Evolutionary conservation across 2,888 invertebrate species (phyloP), one percentile per base, ranked within the genome.

Genomic region (Carpatolechia fugitivella): DNA sequence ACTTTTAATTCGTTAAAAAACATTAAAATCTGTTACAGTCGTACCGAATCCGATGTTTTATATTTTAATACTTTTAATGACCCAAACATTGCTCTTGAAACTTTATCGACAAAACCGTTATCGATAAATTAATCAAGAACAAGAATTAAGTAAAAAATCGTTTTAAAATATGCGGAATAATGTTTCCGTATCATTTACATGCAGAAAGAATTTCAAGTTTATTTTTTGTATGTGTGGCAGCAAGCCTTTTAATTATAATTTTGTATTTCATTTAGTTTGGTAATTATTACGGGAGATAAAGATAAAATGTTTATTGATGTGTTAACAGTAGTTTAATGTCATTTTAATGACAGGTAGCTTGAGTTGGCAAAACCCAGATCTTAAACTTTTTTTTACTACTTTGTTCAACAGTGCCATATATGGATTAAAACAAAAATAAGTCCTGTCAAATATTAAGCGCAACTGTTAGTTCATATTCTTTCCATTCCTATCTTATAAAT

Each of bases 111-210:
- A 61, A 62, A 64, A 62, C 62, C 56, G 67, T 65, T 66, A 68
- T 68, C 67, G 64, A 63, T 13, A 13, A 49, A 50, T 38, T 13
- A 50, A 38, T 38, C 50, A 24, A 24, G 13, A 44, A n/a, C 29
- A 29, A 44, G n/a, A 44, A 18, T 13, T 24, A 24, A 44, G 44
- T 29, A 41, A 41, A 41, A 40, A 20, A 11, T 4, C 11, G 11
- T 20, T 18, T 20, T 49, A 7, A 36, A 24, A 50, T 36, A 38
- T 50, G 13, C 50, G 38, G 24, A 57, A 58, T 61, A 65, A 67
- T 63, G 65, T 61, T 59, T 61, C 60, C 46, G 57, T 58, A 64
- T 64, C 64, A 57, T 65, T 66, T 65, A 62, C 63, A 65, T 67
- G 60, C 58, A 66, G 60, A 62, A 65, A 56, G 62, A 61, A 56